A percentile compares a stretch with the other conserved stretches of the same genome.
Conservation (phyloP, 2,113 vertebrate genomes). For the Gnathonemus longibarbis region DNA sequence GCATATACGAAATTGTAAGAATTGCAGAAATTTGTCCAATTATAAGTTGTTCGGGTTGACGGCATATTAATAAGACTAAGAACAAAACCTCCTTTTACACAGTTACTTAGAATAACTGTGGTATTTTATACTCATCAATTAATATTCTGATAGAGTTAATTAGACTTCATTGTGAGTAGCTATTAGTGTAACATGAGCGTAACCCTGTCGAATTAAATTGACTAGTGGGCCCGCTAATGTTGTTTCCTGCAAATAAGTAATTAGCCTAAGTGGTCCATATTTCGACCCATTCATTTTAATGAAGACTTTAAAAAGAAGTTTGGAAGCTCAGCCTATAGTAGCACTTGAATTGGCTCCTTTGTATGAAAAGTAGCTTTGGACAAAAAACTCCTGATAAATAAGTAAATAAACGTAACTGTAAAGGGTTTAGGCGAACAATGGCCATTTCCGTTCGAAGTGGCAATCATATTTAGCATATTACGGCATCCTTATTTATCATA, state of each 20-base stretch:
- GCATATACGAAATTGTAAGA: not conserved
- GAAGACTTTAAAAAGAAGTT: not conserved
- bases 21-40: not conserved
- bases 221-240: not conserved
- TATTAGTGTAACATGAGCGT: not conserved
- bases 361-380: not conserved
- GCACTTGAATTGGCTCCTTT: not conserved
- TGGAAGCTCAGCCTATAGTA: not conserved
- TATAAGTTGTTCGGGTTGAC: not conserved
- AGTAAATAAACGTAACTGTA: not conserved
- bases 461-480: not conserved
- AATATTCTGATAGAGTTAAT: not conserved
- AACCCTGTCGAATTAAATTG: not conserved
- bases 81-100: not conserved
- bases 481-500: not conserved
- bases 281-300: not conserved
- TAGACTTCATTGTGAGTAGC: not conserved
- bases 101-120: not conserved
- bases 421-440: not conserved
- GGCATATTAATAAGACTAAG: not conserved
- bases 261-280: not conserved
- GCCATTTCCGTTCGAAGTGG: not conserved
- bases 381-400: not conserved
- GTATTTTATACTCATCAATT: not conserved
- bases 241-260: not conserved